phyloP scores from a whole-genome alignment of 2,113 vertebrate genomes.

The Clinocottus analis region DNA sequence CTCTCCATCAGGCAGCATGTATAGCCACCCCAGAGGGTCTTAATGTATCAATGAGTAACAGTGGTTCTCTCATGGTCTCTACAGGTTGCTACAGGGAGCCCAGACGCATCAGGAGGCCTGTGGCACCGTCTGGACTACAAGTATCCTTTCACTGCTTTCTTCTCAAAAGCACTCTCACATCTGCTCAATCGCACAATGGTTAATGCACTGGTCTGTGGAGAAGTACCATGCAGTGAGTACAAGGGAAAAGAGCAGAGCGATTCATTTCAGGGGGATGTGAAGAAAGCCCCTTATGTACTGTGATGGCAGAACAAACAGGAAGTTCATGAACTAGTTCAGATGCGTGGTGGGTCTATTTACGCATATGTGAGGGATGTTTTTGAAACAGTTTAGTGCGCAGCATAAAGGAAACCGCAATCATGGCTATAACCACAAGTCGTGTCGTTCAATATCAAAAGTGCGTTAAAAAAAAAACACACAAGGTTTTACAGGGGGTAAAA shows the following conservation, averaged over 20 bases:
- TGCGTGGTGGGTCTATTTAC: neutral
- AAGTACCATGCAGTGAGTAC: neutral
- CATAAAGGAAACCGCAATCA: neutral
- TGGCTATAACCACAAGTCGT: neutral
- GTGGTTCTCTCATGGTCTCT: conserved; percentile 70
- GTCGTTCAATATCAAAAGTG: neutral
- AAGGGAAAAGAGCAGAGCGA: conserved; percentile 5
- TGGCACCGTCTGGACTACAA: conserved; percentile 90
- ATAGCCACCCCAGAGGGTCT: conserved; percentile 39
- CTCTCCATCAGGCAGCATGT: conserved; percentile 51
- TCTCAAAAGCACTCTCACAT: conserved; percentile 32
- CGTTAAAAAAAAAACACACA: neutral
- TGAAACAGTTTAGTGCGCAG: neutral
- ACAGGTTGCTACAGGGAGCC: conserved; percentile 74
- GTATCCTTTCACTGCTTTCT: conserved; percentile 85
- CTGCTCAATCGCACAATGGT: conserved; percentile 38
- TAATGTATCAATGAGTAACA: conserved; percentile 57
- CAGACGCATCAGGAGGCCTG: conserved; percentile 82
- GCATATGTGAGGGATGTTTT: neutral
- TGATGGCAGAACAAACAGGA: conserved; percentile 21
- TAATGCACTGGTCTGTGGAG: conserved; percentile 40
- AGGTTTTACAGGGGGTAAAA: neutral
- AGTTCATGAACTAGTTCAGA: neutral
- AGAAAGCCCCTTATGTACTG: conserved; percentile 1
- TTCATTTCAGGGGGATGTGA: conserved; percentile 28